These are phyloP conservation scores for Drosophila basisetae DNA, from an alignment of 2,888 invertebrate genomes.

Conservation along the genomic window DNA sequence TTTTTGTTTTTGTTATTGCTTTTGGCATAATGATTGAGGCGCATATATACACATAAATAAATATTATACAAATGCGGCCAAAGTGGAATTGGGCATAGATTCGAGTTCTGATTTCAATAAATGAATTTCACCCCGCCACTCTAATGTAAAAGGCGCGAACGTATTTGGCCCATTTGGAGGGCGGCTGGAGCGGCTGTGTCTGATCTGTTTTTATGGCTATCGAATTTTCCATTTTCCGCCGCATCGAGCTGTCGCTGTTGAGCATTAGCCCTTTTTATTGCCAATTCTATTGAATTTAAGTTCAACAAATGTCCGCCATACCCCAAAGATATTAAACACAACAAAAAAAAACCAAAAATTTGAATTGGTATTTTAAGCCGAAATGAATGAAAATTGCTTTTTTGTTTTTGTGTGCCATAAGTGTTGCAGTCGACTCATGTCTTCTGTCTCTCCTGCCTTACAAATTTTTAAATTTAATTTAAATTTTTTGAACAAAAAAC, in stretches of 20 bases:
- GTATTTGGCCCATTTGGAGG: constrained; percentile 21
- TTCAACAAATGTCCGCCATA: constrained; percentile 50
- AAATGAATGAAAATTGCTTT: constrained; percentile 41
- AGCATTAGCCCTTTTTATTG: constrained; percentile 78
- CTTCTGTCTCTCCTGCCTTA: constrained; percentile 11
- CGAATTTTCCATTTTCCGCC: constrained; percentile 29
- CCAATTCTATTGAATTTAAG: constrained; percentile 72
- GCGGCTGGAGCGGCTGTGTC: constrained; percentile 13
- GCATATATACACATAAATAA: constrained; percentile 67
- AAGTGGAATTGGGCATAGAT: constrained; percentile 65
- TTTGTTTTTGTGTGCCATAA: constrained; percentile 48
- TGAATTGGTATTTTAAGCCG: constrained; percentile 29
- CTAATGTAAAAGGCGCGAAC: constrained; percentile 17
- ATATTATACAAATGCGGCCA: constrained; percentile 76
- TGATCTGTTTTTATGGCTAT: constrained; percentile 59
- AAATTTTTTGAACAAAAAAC: constrained; percentile 35
- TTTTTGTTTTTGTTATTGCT: constrained; percentile 1
- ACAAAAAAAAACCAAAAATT: constrained; percentile 18
- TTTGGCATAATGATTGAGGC: constrained; percentile 59
- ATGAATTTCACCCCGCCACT: constrained; percentile 15
- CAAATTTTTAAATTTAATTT: constrained; percentile 39
- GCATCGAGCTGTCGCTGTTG: constrained; percentile 3
- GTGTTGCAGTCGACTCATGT: constrained; percentile 58
- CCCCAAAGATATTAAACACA: constrained; percentile 16
- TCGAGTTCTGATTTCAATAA: constrained; percentile 25